phyloP scores from a whole-genome alignment of 2,113 vertebrate genomes.

The Cryptotis parvus region DNA sequence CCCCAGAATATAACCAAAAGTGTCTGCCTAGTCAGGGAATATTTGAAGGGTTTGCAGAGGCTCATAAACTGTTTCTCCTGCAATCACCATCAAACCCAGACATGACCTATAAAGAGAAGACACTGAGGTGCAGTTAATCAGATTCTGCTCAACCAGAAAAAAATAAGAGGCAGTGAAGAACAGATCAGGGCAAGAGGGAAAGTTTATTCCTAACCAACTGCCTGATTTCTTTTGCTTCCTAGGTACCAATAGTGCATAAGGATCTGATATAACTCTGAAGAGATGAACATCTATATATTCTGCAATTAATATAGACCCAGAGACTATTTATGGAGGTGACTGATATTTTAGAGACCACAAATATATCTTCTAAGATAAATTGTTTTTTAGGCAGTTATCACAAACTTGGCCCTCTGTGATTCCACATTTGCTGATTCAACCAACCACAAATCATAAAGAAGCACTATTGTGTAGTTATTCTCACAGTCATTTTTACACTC shows the following conservation, averaged over 20 bases:
- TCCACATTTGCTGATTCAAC: background rate
- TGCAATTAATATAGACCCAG: background rate
- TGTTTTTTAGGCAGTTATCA: background rate
- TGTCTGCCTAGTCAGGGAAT: conserved; percentile 8
- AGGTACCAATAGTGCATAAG: background rate
- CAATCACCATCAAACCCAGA: background rate
- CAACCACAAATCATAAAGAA: background rate
- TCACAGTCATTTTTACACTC: no score
- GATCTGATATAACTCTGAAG: background rate
- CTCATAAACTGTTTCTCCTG: background rate
- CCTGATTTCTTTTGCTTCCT: conserved; percentile 34
- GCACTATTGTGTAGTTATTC: no score
- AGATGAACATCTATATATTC: background rate
- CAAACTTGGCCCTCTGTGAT: background rate
- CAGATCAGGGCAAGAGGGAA: background rate
- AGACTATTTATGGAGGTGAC: background rate
- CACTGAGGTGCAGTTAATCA: background rate
- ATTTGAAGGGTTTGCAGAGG: conserved; percentile 31
- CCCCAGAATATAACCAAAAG: background rate
- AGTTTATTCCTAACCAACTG: background rate
- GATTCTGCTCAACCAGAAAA: conserved; percentile 36
- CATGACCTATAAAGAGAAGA: background rate
- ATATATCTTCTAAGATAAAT: background rate
- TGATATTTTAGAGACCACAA: no score
- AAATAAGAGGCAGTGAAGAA: conserved; percentile 1